phyloP scores from a whole-genome alignment of 2,797 vertebrate genomes.

The Peromyscus eremicus region DNA sequence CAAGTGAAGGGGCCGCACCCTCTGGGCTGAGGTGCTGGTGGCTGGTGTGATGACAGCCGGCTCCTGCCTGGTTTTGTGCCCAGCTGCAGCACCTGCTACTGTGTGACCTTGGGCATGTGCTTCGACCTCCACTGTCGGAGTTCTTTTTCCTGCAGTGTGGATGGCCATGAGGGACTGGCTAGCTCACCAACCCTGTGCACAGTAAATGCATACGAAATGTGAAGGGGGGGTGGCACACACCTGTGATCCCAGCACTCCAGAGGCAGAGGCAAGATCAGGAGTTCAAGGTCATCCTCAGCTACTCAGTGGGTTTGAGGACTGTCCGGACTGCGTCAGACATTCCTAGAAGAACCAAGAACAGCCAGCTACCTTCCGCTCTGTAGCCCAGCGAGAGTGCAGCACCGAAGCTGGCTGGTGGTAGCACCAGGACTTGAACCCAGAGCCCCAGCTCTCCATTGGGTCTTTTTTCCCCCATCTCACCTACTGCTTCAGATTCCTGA shows the following conservation, averaged over 20 bases:
- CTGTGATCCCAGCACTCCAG: neutral
- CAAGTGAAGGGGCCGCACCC: fast-evolving
- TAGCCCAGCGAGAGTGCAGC: neutral
- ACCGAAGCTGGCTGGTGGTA: no score
- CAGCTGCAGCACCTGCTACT: no score
- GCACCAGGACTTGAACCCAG: neutral
- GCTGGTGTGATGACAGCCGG: neutral
- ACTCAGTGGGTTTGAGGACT: neutral
- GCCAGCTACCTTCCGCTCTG: neutral
- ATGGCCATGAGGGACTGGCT: neutral
- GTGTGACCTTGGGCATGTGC: neutral
- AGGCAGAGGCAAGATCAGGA: neutral
- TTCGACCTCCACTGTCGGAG: neutral
- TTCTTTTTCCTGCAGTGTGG: neutral
- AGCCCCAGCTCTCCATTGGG: fast-evolving
- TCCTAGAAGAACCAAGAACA: no score
- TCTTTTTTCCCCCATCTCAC: neutral
- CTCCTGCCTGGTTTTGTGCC: neutral
- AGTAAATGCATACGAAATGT: neutral
- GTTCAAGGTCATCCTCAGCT: neutral
- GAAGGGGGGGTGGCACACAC: neutral
- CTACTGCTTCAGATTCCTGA: neutral
- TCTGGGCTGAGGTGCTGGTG: no score
- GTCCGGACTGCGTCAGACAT: no score
- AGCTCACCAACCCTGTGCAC: fast-evolving